Evolutionary conservation across 2,797 vertebrate species (phyloP).

Genomic region (Simalia tracyae): DNA sequence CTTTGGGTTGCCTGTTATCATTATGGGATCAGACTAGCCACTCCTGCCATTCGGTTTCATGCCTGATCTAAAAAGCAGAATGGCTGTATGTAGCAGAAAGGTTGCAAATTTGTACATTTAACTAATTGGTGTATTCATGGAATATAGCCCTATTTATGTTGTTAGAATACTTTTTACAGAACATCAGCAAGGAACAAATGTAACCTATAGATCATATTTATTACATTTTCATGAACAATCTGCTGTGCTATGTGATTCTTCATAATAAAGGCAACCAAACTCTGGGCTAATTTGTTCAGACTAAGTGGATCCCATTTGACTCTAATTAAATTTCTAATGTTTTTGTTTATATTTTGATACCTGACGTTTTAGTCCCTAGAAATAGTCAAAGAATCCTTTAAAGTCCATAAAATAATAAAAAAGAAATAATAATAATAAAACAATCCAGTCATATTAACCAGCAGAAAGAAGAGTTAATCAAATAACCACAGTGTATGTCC

Average conservation of each 20-base stretch:
- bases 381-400: background rate
- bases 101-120: background rate
- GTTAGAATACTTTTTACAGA: background rate
- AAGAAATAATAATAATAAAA: background rate
- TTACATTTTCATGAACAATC: background rate
- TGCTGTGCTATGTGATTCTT: background rate
- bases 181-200: background rate
- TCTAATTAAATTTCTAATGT: background rate
- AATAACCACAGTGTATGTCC: background rate
- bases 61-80: slow-evolving; percentile 5
- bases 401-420: background rate
- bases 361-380: background rate
- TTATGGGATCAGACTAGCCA: background rate
- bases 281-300: background rate
- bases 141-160: background rate
- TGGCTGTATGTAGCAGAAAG: background rate
- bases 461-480: background rate
- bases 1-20: background rate
- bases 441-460: background rate
- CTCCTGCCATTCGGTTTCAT: background rate
- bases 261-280: background rate
- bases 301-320: background rate
- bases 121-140: background rate
- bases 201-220: background rate
- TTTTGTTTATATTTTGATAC: background rate